Conservation (phyloP, 2,797 vertebrate genomes). For the Pseudocheirus occidentalis region DNA sequence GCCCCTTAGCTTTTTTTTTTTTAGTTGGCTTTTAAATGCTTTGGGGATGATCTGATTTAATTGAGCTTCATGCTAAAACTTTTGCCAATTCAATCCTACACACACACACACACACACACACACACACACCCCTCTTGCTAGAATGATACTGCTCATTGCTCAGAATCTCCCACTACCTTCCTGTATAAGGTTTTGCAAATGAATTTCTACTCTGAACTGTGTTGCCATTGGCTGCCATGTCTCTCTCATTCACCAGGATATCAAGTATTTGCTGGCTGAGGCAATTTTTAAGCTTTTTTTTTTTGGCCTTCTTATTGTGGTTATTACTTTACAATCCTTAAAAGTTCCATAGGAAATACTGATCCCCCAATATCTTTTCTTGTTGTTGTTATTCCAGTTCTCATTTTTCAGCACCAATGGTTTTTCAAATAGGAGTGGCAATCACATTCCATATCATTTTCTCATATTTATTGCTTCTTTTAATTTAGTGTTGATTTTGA, state of each 20-base stretch:
- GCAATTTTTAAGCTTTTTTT: not conserved
- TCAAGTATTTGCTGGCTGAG: not conserved
- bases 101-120: not conserved
- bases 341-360: not conserved
- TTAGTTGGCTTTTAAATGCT: not conserved
- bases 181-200: not conserved
- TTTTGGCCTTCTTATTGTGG: not conserved
- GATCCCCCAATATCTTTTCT: not conserved
- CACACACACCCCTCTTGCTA: no score
- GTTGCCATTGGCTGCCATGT: not conserved
- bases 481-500: not conserved
- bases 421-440: not conserved
- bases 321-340: not conserved
- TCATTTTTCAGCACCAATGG: not conserved
- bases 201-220: not conserved
- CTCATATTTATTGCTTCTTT: not conserved
- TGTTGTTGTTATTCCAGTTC: not conserved
- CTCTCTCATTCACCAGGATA: not conserved
- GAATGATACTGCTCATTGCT: not conserved
- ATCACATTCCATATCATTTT: not conserved
- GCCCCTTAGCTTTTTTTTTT: not conserved
- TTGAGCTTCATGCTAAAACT: not conserved
- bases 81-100: not conserved
- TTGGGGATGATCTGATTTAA: not conserved
- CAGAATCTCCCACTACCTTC: not conserved